Conservation (phyloP, 53 echinoderm and acorn worm genomes). For the Mesocentrotus franciscanus region DNA sequence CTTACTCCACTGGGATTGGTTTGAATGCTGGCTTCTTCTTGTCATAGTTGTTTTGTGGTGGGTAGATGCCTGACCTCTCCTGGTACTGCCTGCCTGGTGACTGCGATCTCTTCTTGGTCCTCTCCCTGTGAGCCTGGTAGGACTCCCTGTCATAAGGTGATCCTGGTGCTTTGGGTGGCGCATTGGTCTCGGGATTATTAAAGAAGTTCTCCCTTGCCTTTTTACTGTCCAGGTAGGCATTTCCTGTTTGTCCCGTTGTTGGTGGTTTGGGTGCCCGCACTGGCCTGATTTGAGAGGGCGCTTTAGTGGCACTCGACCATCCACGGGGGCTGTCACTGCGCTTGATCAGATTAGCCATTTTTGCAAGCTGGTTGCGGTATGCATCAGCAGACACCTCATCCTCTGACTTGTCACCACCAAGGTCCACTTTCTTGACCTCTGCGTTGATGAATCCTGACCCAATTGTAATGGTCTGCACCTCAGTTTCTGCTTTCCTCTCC, state of each 20-base stretch:
- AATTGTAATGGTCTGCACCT: conserved; percentile 76
- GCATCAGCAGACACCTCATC: conserved; percentile 61
- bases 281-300: conserved; percentile 45
- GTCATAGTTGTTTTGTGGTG: conserved; percentile 78
- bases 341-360: conserved; percentile 11
- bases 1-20: conserved; percentile 86
- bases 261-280: conserved; percentile 59
- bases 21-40: conserved; percentile 69
- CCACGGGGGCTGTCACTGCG: conserved; percentile 73
- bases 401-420: conserved; percentile 65
- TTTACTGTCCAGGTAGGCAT: conserved; percentile 64
- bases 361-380: conserved; percentile 68
- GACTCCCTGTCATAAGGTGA: conserved; percentile 79
- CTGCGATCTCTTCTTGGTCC: conserved; percentile 79
- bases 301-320: conserved; percentile 61
- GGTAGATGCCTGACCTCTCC: conserved; percentile 82
- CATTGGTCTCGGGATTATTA: background rate
- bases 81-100: conserved; percentile 90
- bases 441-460: conserved; percentile 74
- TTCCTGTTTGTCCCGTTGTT: conserved; percentile 66
- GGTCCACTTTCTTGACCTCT: conserved; percentile 66
- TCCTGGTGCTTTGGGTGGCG: conserved; percentile 42
- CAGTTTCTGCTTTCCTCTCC: conserved; percentile 55
- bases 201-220: conserved; percentile 74
- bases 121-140: conserved; percentile 85